Evolutionary conservation across 2,113 vertebrate genomes (phyloP), one percentile per base, ranked within the genome.

Genomic region (Acrocephalus arundinaceus): DNA sequence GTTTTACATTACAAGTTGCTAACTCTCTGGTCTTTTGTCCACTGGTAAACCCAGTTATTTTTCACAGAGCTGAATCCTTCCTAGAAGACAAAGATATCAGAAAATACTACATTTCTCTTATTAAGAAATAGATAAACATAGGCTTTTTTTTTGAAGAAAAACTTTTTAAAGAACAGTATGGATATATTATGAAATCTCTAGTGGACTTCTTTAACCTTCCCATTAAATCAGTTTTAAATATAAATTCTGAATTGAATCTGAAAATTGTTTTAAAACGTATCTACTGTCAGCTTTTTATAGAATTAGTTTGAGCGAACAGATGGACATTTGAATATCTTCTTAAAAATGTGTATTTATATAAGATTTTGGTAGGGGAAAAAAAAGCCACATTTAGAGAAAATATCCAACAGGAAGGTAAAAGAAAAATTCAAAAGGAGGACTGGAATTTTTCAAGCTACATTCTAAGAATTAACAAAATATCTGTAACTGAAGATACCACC

Each of bases 261-360:
- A 85, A 66, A 85, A 76, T 82, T 83, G 13, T 88, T 95, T 79
- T 30, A 93, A 88, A 85, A 68, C 13, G 16, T 35, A 39, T 55
- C 52, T 89, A 89, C 48, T 55, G 27, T 14, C 83, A 81, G 41
- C 37, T 93, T 89, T 94, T 91, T 85, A 79, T 55, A 76, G 83
- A 79, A 85, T 68, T 68, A 39, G 23, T 55, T 95, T 88, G 51
- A 76, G 67, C 45, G 66, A 96, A 92, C 89, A 95, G 90, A 93
- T 89, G 87, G 87, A 52, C 59, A 90, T 93, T 94, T 94, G 54
- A 95, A 79, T 87, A 91, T 75, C 72, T 76, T 54, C 72, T 85
- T 85, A 33, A 76, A 94, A 92, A 86, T 48, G 12, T 59, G 39
- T 79, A 71, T 90, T 92, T 91, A 55, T 90, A 6, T 79, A 79